Conservation (phyloP, 1,140 invertebrate genomes). For the Drosophila albomicans region DNA sequence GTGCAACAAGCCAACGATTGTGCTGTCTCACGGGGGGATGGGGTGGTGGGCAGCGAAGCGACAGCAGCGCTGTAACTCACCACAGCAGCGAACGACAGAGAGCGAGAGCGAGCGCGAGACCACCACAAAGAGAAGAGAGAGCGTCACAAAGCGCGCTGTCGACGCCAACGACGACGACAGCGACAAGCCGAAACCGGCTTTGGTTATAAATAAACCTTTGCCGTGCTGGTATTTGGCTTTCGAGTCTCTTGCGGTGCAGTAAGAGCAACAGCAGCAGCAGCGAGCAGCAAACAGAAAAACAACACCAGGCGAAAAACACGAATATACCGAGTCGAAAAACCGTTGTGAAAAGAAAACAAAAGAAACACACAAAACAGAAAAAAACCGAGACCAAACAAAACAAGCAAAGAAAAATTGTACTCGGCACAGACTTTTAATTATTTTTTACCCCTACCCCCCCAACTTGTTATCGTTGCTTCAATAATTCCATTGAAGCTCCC, state of each 20-base stretch:
- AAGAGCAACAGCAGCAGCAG: slow-evolving; percentile 40
- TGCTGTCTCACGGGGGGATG: background rate
- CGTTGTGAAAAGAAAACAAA: slow-evolving; percentile 56
- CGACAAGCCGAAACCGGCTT: slow-evolving; percentile 74
- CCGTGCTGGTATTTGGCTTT: slow-evolving; percentile 68
- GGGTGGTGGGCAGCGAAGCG: slow-evolving; percentile 16
- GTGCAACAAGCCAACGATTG: slow-evolving; percentile 38
- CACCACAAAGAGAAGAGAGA: slow-evolving; percentile 16
- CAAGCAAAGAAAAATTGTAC: slow-evolving; percentile 25
- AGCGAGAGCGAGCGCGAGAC: slow-evolving; percentile 4
- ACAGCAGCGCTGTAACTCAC: slow-evolving; percentile 35
- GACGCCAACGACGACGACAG: slow-evolving; percentile 23
- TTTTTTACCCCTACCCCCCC: background rate
- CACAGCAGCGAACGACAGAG: slow-evolving; percentile 25
- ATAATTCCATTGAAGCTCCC: slow-evolving; percentile 11
- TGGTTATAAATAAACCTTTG: slow-evolving; percentile 72
- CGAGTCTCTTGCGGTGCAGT: slow-evolving; percentile 66
- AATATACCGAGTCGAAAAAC: slow-evolving; percentile 40
- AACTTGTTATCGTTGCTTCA: slow-evolving; percentile 7
- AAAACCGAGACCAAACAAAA: slow-evolving; percentile 31
- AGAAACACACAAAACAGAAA: slow-evolving; percentile 1
- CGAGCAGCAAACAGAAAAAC: slow-evolving; percentile 20
- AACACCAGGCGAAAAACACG: slow-evolving; percentile 51
- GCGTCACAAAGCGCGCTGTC: slow-evolving; percentile 3
- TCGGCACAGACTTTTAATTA: slow-evolving; percentile 29